Base-by-base conservation (phyloP, 2,113 vertebrate genomes). In the Microtus pennsylvanicus region DNA sequence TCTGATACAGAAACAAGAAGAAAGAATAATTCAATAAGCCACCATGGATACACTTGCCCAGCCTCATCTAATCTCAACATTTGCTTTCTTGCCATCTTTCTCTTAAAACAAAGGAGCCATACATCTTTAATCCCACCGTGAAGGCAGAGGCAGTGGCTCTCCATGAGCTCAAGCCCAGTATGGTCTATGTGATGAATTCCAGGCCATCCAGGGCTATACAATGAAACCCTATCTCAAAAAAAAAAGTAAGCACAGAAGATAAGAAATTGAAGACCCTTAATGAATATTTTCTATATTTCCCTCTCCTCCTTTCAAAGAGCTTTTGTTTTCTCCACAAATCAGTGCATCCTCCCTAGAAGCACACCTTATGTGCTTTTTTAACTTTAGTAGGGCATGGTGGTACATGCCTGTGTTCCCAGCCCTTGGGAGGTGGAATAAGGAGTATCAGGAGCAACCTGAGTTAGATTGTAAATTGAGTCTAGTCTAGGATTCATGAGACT, bases 1-100 rank as follows among this genome's bases (percentile, higher is more conserved):
- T 91, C 78, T 86, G 50, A 87, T 61, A 4, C 38, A 90, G 65
- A 91, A 87, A 92, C n/a, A 55, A 21, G 33, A 94, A 77, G 63
- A 55, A 69, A 74, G 24, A 38, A 78, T 55, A 78, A 72, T 55
- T 24, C 35, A 82, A 70, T 50, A 38, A 91, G 77, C 28, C 86
- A 61, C 3, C 47, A 28, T 38, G 38, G 93, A 90, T 33, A 24
- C 13, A 30, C 0, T 3, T 3, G 52, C 19, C 30, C 26, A 30
- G 10, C 58, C 67, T 70, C 52, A 58, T 67, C 42, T 82, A 26
- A 86, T 61, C 35, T 86, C 72, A 91, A 50, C 58, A 81, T n/a
- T 72, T 69, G n/a, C 30, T 28, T 87, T 26, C 10, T 1, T 63
- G 50, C 14, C 67, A 58, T 78, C 72, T 77, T 76, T 83, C 7